Evolutionary conservation across 2,797 vertebrate genomes (phyloP).

Genomic region (Oreochromis grahami): DNA sequence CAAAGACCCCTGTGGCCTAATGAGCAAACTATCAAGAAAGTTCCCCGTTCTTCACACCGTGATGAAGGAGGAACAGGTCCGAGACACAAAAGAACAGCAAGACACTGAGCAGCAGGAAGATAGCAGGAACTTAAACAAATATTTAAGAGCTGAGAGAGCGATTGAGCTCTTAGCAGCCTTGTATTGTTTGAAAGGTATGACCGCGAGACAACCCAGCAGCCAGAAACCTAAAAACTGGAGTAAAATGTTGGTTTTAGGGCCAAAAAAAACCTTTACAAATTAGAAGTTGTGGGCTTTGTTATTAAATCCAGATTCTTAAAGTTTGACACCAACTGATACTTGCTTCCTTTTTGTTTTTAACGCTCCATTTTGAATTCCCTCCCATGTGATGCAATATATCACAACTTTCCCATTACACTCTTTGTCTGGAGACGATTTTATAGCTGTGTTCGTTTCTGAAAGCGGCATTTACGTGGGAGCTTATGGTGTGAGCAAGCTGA

Average conservation of each 20-base stretch:
- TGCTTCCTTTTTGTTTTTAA: not conserved
- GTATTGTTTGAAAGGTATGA: not conserved
- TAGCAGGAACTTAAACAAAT: not conserved
- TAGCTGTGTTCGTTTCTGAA: conserved; percentile 29
- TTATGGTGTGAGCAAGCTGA: conserved; percentile 33
- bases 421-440: conserved; percentile 25
- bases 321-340: not conserved
- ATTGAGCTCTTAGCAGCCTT: not conserved
- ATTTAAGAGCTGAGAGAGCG: not conserved
- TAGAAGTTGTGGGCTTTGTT: not conserved
- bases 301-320: not conserved
- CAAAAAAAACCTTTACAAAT: not conserved
- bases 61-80: not conserved
- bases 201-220: not conserved
- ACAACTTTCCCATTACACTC: conserved; percentile 9
- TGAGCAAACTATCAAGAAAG: not conserved
- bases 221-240: not conserved
- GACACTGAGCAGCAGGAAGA: not conserved
- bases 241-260: not conserved
- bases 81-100: not conserved
- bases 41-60: not conserved
- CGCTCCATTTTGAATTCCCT: not conserved
- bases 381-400: not conserved
- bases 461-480: conserved; percentile 33
- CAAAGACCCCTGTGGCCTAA: not conserved